These are phyloP conservation scores for Noctua fimbriata DNA, from an alignment of 2,888 invertebrate genomes.

Conservation along the genomic window DNA sequence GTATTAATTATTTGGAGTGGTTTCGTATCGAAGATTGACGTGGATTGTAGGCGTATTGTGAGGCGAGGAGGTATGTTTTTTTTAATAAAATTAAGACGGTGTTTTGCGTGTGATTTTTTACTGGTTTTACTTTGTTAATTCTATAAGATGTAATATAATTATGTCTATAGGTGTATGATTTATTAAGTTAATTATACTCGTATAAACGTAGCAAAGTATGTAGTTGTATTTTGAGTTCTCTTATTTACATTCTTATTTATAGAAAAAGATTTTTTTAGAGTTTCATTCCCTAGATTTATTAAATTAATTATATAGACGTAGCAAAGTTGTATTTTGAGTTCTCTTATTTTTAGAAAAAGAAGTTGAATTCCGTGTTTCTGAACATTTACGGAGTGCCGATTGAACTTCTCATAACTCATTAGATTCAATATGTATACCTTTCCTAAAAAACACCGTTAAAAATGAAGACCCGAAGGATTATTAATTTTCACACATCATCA, in stretches of 20 bases:
- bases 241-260: too few species aligned
- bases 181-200: not conserved
- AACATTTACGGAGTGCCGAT: not conserved
- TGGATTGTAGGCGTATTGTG: slow-evolving; percentile 75
- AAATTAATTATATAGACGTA: not conserved
- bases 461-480: slow-evolving; percentile 58
- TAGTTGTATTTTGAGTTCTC: not conserved
- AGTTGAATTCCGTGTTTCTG: not conserved
- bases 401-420: not conserved
- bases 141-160: not conserved
- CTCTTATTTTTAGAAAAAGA: too few species aligned
- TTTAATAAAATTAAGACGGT: slow-evolving; percentile 57
- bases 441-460: slow-evolving; percentile 16
- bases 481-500: slow-evolving; percentile 88
- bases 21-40: slow-evolving; percentile 77
- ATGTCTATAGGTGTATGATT: too few species aligned
- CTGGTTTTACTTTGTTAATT: not conserved
- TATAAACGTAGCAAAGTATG: not conserved
- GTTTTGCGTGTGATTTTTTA: slow-evolving; percentile 4
- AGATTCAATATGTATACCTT: not conserved
- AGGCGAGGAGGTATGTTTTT: slow-evolving; percentile 71
- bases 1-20: slow-evolving; percentile 90
- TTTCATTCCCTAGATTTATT: too few species aligned
- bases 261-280: too few species aligned
- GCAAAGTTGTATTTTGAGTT: not conserved